These are phyloP conservation scores for Corythaixoides concolor DNA, from an alignment of 2,113 vertebrate genomes.

Conservation along the genomic window DNA sequence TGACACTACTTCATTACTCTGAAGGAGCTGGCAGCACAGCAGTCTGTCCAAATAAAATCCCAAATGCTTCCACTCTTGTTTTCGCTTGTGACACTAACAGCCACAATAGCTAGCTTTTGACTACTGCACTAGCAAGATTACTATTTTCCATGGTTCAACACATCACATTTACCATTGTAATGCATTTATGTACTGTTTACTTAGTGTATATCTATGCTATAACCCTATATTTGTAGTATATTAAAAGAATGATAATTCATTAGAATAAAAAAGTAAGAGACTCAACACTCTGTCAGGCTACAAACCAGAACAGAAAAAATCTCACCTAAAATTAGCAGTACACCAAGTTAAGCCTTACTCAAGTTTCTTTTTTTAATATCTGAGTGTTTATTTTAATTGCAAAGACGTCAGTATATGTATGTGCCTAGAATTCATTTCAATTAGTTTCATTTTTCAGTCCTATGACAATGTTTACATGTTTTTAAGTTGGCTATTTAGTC, in stretches of 20 bases:
- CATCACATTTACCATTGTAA: not conserved
- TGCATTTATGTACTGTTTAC: not conserved
- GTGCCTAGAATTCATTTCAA: not conserved
- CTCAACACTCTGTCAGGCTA: not conserved
- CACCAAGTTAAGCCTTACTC: not conserved
- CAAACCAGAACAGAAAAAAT: not conserved
- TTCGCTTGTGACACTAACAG: not conserved
- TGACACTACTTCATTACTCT: not conserved
- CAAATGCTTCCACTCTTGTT: not conserved
- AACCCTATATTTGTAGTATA: not conserved
- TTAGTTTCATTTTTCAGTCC: not conserved
- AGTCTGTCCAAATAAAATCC: not conserved
- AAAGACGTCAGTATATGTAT: not conserved
- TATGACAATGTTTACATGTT: not conserved
- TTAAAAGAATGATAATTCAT: not conserved
- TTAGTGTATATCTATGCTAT: not conserved
- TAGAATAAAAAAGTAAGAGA: not conserved
- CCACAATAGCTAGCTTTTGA: not conserved
- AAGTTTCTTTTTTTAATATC: not conserved
- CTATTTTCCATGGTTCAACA: not conserved
- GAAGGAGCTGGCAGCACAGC: not conserved
- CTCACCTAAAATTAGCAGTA: not conserved
- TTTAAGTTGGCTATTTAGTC: not conserved
- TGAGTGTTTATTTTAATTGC: not conserved
- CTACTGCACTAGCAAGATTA: not conserved